Conservation (phyloP, 2,797 vertebrate species). For the Melanotaenia parkinsoni region DNA sequence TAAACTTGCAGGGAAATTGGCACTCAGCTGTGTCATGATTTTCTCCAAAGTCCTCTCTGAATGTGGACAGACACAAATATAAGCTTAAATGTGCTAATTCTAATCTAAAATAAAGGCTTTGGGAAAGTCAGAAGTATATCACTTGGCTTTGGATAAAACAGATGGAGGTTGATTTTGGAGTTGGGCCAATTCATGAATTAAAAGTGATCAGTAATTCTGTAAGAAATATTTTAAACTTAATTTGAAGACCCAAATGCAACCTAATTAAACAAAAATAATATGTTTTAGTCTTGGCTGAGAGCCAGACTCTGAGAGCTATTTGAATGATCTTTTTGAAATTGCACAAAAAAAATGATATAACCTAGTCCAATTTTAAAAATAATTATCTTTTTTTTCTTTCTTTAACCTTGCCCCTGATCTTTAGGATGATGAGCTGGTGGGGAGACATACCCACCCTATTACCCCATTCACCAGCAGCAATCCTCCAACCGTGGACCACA, state of each 20-base stretch:
- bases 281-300: constrained; percentile 1
- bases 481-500: constrained; percentile 2
- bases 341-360: neutral
- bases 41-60: neutral
- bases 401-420: constrained; percentile 11
- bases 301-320: neutral
- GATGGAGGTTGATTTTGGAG: constrained; percentile 7
- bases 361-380: neutral
- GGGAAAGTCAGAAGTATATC: neutral
- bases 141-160: constrained; percentile 12
- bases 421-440: constrained; percentile 82
- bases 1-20: too few relatives aligned
- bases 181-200: neutral
- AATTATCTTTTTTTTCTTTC: neutral
- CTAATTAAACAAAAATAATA: constrained; percentile 4
- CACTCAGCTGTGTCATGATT: too few relatives aligned
- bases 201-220: constrained; percentile 13
- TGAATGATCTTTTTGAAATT: neutral
- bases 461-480: constrained; percentile 20
- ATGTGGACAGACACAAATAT: neutral
- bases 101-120: neutral
- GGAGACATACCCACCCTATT: neutral
- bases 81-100: neutral
- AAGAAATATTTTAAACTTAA: constrained; percentile 9
- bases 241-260: neutral